A percentile compares a stretch with the other conserved stretches of the same genome.
Evolutionary conservation across 2,113 vertebrate genomes (phyloP).

Genomic region (Maccullochella peelii): DNA sequence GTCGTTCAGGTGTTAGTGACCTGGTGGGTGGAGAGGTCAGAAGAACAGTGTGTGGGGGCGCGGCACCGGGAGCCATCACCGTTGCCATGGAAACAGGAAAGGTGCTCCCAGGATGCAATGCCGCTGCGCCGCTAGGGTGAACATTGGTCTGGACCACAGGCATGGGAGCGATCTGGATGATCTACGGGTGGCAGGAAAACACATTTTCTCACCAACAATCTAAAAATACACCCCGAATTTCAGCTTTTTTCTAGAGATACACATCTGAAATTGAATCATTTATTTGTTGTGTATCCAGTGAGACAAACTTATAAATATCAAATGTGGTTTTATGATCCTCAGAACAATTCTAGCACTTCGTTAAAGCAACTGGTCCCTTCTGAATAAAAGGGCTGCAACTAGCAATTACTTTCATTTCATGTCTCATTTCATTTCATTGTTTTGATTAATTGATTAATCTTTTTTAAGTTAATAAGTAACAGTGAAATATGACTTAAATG

Average conservation of each 20-base stretch:
- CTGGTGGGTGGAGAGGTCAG: constrained; percentile 90
- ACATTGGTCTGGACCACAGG: constrained; percentile 87
- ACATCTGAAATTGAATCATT: not conserved
- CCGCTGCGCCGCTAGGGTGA: constrained; percentile 54
- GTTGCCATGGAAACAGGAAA: constrained; percentile 88
- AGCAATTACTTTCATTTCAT: not conserved
- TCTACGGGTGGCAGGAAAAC: constrained; percentile 75
- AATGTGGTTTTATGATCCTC: not conserved
- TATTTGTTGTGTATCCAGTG: not conserved
- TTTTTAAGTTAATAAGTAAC: not conserved
- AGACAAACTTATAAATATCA: not conserved
- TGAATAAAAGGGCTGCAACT: not conserved
- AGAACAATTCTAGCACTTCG: not conserved
- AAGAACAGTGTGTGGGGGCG: constrained; percentile 89
- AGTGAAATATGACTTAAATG: too few species aligned
- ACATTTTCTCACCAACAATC: not conserved
- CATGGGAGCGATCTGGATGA: constrained; percentile 91
- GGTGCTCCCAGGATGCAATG: constrained; percentile 83
- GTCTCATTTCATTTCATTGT: not conserved
- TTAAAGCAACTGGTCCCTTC: not conserved
- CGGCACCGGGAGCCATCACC: constrained; percentile 83
- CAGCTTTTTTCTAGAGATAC: not conserved
- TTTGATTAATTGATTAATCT: not conserved
- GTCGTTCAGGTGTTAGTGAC: constrained; percentile 71
- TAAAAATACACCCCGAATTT: not conserved